Percentiles rank a stretch among this genome's conserved stretches.
phyloP scores from a whole-genome alignment of 2,797 vertebrate species.

The Phoeniculus purpureus region DNA sequence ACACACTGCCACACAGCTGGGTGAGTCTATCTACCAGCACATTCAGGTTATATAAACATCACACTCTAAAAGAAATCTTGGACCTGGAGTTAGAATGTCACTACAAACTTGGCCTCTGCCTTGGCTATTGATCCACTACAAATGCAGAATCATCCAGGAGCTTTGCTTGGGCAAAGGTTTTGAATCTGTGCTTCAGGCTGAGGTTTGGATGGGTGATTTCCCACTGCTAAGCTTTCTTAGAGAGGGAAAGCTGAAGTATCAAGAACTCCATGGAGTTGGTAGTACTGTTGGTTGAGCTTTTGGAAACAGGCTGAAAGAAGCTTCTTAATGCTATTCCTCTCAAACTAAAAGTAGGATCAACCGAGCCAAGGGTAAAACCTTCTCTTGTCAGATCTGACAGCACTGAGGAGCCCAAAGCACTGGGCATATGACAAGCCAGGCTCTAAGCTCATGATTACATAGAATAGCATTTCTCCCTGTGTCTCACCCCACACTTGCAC shows the following conservation, averaged over 20 bases:
- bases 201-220: neutral
- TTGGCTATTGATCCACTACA: neutral
- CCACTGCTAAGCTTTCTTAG: neutral
- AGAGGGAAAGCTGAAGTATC: neutral
- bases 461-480: neutral
- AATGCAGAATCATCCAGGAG: neutral
- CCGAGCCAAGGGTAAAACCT: neutral
- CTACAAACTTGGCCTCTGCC: neutral
- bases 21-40: neutral
- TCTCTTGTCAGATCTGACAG: neutral
- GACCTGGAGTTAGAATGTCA: neutral
- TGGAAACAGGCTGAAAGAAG: neutral
- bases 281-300: neutral
- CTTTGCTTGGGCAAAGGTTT: neutral
- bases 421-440: neutral
- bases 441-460: neutral
- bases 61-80: neutral
- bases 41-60: neutral
- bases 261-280: neutral
- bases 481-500: neutral
- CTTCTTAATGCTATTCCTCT: neutral
- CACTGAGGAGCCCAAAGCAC: neutral
- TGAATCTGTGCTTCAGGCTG: neutral
- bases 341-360: neutral
- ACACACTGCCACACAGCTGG: neutral